A percentile compares a stretch with the other conserved stretches of the same genome.
Evolutionary conservation across 2,888 invertebrate genomes (phyloP).

Genomic region (Drepana falcataria): DNA sequence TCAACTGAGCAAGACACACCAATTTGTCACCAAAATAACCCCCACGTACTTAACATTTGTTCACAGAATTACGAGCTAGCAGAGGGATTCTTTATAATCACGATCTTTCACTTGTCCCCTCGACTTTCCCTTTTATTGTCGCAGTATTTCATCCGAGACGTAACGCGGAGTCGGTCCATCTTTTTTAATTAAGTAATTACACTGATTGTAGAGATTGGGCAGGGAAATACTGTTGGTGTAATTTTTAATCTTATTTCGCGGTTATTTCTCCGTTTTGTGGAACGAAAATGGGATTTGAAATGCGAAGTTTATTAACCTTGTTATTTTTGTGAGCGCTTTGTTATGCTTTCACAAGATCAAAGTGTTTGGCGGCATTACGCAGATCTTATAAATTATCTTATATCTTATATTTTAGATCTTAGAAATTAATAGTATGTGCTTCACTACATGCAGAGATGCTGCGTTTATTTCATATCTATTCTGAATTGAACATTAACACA

Average conservation of each 20-base stretch:
- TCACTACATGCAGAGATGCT: too few species aligned
- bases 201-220: constrained; percentile 4
- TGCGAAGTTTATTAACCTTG: background rate
- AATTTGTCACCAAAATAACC: background rate
- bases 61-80: constrained; percentile 6
- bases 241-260: constrained; percentile 3
- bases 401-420: too few species aligned
- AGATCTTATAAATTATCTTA: too few species aligned
- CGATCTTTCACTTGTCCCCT: constrained; percentile 3
- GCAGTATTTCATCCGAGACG: constrained; percentile 3
- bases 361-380: background rate
- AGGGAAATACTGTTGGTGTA: constrained; percentile 1
- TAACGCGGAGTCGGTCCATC: constrained; percentile 5
- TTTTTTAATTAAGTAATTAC: constrained; percentile 8
- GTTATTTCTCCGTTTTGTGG: background rate
- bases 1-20: background rate
- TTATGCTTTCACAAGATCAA: background rate
- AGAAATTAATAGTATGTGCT: too few species aligned
- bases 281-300: background rate
- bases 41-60: constrained; percentile 2
- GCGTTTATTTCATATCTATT: too few species aligned
- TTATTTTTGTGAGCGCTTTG: background rate
- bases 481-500: too few species aligned
- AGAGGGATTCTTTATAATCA: constrained; percentile 7
- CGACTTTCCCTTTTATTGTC: constrained; percentile 3